Base-by-base conservation (phyloP, 2,888 invertebrate genomes). In the Volucella inanis region DNA sequence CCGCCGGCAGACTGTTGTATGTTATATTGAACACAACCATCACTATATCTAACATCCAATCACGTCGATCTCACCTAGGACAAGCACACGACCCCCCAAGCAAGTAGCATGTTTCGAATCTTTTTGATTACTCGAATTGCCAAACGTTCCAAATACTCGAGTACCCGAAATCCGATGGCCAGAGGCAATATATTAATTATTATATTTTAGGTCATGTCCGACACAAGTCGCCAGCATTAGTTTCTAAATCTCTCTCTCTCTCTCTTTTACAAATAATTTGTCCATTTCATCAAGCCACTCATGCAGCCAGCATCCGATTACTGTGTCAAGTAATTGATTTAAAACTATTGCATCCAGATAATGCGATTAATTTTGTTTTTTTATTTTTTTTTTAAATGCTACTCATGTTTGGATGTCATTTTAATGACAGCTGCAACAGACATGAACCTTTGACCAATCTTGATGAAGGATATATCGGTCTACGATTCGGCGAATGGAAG, bases 161-260 rank as follows among this genome's bases (percentile, higher is more conserved):
- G 6, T 67, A 67, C 67, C 72, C 78, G 15, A 45, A 38, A 6
- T 31, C 6, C 31, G 6, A 31, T 31, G 8, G 12, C 78, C 59
- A 50, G 22, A 31, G 78, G 82, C 77, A 15, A 39, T 72, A 55
- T 55, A 83, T 78, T 77, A 78, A 83, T 83, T 83, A 72, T 70
- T 83, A 78, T 70, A 81, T 67, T 67, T 59, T 49, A 67, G 57
- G 52, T 50, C 77, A 82, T 82, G 62, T 77, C 72, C 22, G 62
- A 72, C 64, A 78, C 50, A 61, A 65, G 62, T 45, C 62, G 50
- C 72, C 72, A 62, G 67, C 78, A 83, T 83, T 72, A 68, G 67
- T 83, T 78, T 65, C 57, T 64, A 83, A 78, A 72, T 78, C 67
- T 72, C 65, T 67, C 39, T 62, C 47, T 62, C 47, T 47, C 77